phyloP scores from a whole-genome alignment of 2,888 invertebrate species.

The Lymantria monacha region DNA sequence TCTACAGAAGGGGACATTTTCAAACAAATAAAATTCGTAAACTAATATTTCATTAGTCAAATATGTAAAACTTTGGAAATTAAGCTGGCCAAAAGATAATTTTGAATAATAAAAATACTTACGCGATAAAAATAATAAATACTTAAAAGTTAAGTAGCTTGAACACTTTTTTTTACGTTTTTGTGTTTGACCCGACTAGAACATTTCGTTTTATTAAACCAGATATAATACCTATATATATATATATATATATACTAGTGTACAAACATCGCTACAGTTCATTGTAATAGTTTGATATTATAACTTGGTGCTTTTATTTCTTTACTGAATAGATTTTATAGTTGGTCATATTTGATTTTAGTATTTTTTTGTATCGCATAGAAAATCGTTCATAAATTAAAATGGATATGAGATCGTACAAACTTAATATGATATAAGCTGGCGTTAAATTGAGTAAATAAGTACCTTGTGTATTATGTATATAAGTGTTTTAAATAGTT shows the following conservation, averaged over 20 bases:
- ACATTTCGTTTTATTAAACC: slow-evolving; percentile 10
- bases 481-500: neutral
- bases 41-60: no score
- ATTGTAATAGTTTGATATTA: slow-evolving; percentile 30
- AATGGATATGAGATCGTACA: slow-evolving; percentile 18
- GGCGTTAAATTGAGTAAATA: slow-evolving; percentile 32
- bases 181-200: no score
- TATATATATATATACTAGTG: slow-evolving; percentile 26
- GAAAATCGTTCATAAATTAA: slow-evolving; percentile 21
- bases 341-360: slow-evolving; percentile 22
- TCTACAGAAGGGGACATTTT: no score
- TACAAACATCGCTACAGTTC: slow-evolving; percentile 14
- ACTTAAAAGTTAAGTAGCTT: no score
- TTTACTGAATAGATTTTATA: slow-evolving; percentile 7
- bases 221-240: slow-evolving; percentile 20
- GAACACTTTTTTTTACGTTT: no score
- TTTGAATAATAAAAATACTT: no score
- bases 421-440: slow-evolving; percentile 24
- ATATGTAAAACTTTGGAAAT: no score
- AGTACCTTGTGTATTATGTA: slow-evolving; percentile 3
- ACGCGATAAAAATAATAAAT: no score
- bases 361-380: slow-evolving; percentile 16
- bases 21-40: no score
- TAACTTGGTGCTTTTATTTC: slow-evolving; percentile 20
- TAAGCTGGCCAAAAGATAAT: no score